A percentile compares a stretch with the other conserved stretches of the same genome.
These are phyloP conservation scores for Ophraella communa DNA, from an alignment of 2,888 invertebrate genomes.

Conservation along the genomic window DNA sequence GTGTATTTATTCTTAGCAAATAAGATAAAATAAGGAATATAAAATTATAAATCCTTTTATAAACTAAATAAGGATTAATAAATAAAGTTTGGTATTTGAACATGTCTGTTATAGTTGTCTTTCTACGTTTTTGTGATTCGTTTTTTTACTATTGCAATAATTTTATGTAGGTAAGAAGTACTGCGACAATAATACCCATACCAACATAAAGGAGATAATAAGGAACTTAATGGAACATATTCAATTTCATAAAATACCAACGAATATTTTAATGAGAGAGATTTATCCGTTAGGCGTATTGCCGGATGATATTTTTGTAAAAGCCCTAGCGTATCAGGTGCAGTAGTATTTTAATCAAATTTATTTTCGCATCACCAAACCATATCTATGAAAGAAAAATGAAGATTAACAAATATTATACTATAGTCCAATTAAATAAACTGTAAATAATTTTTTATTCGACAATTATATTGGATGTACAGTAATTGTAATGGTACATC, in stretches of 20 bases:
- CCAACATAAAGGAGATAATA: conserved; percentile 81
- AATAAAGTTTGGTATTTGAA: no score
- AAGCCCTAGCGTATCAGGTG: conserved; percentile 94
- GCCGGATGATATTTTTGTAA: conserved; percentile 91
- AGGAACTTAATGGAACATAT: conserved; percentile 91
- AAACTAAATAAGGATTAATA: no score
- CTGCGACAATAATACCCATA: conserved; percentile 84
- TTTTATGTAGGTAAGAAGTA: conserved; percentile 72
- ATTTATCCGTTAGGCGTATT: conserved; percentile 88
- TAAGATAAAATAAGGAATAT: no score
- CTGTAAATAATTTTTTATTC: no score
- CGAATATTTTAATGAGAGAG: conserved; percentile 90
- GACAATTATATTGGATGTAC: no score
- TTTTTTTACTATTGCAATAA: conserved; percentile 19
- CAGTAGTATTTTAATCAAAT: conserved; percentile 54
- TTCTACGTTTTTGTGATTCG: neutral
- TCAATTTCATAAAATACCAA: conserved; percentile 94
- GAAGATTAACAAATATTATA: neutral
- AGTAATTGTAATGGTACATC: no score
- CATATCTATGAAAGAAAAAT: neutral
- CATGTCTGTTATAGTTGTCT: no score
- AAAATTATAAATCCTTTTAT: no score
- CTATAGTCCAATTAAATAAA: no score
- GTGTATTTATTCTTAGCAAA: no score
- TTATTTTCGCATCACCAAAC: neutral